Evolutionary conservation across 2,888 invertebrate species (phyloP).

Genomic region (Biston stratarius): DNA sequence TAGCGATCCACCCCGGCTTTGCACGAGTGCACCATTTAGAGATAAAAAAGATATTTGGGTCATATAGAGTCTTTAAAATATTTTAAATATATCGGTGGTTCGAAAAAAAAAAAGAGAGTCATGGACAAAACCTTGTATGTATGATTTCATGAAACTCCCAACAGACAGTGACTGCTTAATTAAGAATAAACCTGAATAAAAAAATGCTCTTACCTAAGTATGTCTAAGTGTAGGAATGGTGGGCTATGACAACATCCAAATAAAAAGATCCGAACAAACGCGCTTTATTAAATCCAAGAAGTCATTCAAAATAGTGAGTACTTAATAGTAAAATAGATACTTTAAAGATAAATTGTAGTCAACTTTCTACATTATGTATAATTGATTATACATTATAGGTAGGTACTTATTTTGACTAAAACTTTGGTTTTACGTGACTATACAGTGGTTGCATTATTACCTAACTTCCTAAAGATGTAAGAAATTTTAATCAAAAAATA

Average conservation of each 20-base stretch:
- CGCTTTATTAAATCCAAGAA: neutral
- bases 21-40: no score
- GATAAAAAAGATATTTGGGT: no score
- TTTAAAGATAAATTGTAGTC: neutral
- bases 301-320: neutral
- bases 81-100: no score
- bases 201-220: neutral
- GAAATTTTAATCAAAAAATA: no score
- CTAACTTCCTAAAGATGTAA: no score
- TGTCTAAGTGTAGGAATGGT: neutral
- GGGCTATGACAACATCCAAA: neutral
- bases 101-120: no score
- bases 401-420: constrained; percentile 19
- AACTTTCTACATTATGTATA: neutral
- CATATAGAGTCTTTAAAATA: no score
- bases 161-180: no score
- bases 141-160: no score
- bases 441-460: no score
- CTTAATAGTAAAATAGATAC: neutral
- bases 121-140: no score
- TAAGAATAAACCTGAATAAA: neutral
- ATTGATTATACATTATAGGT: neutral
- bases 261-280: neutral
- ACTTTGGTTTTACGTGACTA: constrained; percentile 18
- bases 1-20: no score